These are phyloP conservation scores for Hycleus cichorii DNA, from an alignment of 1,140 invertebrate species.

Conservation along the genomic window DNA sequence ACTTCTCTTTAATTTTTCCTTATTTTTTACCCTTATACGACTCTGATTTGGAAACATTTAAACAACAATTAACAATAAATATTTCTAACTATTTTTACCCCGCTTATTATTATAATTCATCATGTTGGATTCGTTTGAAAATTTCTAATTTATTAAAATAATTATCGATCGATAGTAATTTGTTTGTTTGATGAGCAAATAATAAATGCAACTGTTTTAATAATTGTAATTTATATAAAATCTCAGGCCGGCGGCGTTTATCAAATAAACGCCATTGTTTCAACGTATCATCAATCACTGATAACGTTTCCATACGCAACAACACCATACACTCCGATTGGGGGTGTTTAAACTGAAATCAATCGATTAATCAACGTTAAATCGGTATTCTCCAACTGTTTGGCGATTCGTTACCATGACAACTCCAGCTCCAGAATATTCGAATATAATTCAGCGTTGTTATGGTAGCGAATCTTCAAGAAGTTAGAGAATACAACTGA, in stretches of 20 bases:
- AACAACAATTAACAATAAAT: too few species aligned
- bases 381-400: neutral
- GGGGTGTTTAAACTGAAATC: constrained; percentile 24
- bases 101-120: neutral
- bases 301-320: constrained; percentile 26
- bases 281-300: constrained; percentile 25
- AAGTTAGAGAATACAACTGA: neutral
- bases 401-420: too few species aligned
- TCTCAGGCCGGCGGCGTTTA: constrained; percentile 20
- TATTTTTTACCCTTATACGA: too few species aligned
- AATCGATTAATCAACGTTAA: too few species aligned
- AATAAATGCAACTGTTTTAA: constrained; percentile 29
- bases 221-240: constrained; percentile 26
- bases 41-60: too few species aligned
- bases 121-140: neutral
- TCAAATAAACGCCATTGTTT: constrained; percentile 24
- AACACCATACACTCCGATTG: constrained; percentile 22
- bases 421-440: too few species aligned
- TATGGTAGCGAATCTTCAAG: neutral
- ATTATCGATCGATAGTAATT: constrained; percentile 8
- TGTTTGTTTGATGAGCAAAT: constrained; percentile 27
- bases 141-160: constrained; percentile 22
- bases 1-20: too few species aligned
- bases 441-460: too few species aligned
- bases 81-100: too few species aligned